Conservation (phyloP, 2,113 vertebrate genomes). For the Daboia siamensis region DNA sequence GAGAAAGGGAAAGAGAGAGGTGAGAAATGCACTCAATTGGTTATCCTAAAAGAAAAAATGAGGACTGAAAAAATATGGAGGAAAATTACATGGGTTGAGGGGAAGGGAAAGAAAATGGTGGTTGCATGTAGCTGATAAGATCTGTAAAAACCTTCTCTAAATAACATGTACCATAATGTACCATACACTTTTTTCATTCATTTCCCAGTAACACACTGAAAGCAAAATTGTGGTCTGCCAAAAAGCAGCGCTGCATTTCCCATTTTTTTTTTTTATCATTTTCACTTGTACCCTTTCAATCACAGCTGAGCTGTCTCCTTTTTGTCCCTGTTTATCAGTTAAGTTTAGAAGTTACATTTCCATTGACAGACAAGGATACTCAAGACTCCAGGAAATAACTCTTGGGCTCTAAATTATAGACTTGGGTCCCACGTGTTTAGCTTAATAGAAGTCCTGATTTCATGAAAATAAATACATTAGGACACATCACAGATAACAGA, state of each 20-base stretch:
- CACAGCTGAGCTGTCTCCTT: not conserved
- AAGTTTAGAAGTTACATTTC: not conserved
- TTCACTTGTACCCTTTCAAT: not conserved
- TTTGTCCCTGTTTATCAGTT: not conserved
- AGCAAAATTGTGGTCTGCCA: not conserved
- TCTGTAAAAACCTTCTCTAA: not conserved
- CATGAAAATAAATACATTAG: not conserved
- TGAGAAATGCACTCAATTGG: not conserved
- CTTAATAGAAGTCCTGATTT: not conserved
- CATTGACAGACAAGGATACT: not conserved
- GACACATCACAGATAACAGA: not conserved
- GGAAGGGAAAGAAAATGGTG: not conserved
- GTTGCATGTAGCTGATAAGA: not conserved
- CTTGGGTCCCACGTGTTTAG: not conserved
- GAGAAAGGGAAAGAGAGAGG: not conserved
- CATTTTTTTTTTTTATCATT: not conserved
- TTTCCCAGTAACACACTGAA: not conserved
- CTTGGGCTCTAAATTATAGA: not conserved
- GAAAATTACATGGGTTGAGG: not conserved
- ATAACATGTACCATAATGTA: too few relatives aligned
- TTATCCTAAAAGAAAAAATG: not conserved
- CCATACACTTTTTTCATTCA: not conserved
- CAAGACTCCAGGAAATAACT: not conserved
- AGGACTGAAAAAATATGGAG: not conserved
- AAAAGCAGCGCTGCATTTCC: not conserved